Evolutionary conservation across 2,113 vertebrate genomes (phyloP).

Genomic region (Protobothrops mucrosquamatus): DNA sequence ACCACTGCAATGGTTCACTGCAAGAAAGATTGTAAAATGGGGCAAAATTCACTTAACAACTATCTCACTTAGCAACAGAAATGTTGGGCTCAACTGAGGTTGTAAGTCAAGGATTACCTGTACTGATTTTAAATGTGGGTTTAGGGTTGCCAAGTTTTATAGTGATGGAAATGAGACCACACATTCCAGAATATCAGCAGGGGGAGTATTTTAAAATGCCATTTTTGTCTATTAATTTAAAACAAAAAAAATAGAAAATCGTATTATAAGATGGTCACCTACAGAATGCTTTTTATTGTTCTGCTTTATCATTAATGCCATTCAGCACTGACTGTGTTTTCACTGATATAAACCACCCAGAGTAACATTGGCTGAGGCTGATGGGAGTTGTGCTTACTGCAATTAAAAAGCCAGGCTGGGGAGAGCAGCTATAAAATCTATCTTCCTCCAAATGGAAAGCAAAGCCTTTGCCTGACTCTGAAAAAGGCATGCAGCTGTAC

Average conservation of each 20-base stretch:
- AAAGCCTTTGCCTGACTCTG: accelerated
- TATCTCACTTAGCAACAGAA: too few relatives aligned
- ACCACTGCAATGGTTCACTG: not conserved
- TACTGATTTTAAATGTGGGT: not conserved
- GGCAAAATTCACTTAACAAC: not conserved
- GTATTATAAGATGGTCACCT: not conserved
- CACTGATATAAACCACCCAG: not conserved
- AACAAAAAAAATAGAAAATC: not conserved
- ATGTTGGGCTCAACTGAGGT: too few relatives aligned
- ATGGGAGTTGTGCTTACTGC: not conserved
- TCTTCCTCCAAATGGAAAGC: not conserved
- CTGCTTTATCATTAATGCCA: not conserved
- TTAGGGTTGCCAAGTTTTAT: not conserved
- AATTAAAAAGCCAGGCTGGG: not conserved
- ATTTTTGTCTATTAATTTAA: not conserved
- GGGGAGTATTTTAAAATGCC: not conserved
- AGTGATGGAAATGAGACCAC: not conserved
- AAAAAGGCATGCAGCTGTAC: accelerated
- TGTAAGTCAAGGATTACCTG: too few relatives aligned
- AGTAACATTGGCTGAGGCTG: not conserved
- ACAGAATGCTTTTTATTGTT: not conserved
- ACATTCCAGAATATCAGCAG: not conserved
- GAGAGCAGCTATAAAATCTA: not conserved
- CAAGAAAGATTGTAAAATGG: not conserved
- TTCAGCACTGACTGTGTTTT: not conserved